phyloP scores from a whole-genome alignment of 2,888 invertebrate species.

The Cheilosia scutellata region DNA sequence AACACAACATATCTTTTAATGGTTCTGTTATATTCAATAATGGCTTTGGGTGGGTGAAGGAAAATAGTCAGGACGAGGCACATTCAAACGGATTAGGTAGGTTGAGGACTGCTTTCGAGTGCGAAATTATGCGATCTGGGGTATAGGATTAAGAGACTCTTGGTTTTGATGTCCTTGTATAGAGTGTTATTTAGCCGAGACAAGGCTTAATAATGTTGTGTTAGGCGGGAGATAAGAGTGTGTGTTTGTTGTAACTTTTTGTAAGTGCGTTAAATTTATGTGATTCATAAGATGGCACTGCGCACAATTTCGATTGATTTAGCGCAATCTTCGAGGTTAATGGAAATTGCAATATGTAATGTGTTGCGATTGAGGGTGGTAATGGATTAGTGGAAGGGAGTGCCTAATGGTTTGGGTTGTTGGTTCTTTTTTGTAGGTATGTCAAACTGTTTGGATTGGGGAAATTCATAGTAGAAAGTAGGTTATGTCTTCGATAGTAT shows the following conservation, averaged over 20 bases:
- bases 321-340: not conserved
- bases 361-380: not conserved
- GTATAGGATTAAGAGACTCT: slow-evolving; percentile 52
- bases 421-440: not conserved
- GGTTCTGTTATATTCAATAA: slow-evolving; percentile 68
- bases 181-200: slow-evolving; percentile 48
- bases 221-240: not conserved
- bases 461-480: not conserved
- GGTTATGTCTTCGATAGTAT: not conserved
- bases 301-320: not conserved
- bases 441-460: not conserved
- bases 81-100: slow-evolving; percentile 57
- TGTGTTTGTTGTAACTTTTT: not conserved
- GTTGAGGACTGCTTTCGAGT: slow-evolving; percentile 37
- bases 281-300: not conserved
- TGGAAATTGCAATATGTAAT: slow-evolving; percentile 11
- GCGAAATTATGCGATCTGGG: slow-evolving; percentile 57
- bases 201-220: slow-evolving; percentile 10
- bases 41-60: slow-evolving; percentile 1
- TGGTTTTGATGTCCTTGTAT: slow-evolving; percentile 54
- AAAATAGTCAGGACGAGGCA: not conserved
- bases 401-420: slow-evolving; percentile 3
- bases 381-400: not conserved
- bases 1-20: slow-evolving; percentile 70
- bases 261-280: not conserved